These are phyloP conservation scores for Seriola quinqueradiata DNA, from an alignment of 2,113 vertebrate genomes.

Conservation along the genomic window DNA sequence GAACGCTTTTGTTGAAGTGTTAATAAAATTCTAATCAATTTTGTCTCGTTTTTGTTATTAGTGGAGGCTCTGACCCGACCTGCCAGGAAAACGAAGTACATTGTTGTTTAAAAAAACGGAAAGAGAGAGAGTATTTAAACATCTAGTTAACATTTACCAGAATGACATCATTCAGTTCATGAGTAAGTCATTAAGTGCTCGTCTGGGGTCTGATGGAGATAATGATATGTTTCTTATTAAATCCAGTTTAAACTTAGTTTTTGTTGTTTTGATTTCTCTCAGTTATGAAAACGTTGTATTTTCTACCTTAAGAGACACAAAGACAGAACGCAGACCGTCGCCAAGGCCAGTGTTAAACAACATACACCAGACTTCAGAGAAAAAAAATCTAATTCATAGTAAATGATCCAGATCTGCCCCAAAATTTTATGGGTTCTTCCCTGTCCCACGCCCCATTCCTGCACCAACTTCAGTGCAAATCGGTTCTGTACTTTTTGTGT, in stretches of 20 bases:
- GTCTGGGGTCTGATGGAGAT: no score
- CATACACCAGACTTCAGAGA: no score
- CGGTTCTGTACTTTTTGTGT: no score
- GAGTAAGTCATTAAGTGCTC: background rate
- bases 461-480: no score
- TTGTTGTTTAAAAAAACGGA: no score
- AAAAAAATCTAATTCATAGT: no score
- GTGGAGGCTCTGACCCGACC: background rate
- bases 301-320: no score
- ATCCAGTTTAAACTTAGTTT: background rate
- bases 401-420: no score
- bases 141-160: background rate
- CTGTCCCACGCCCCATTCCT: no score
- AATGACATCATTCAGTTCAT: background rate
- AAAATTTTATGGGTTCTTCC: no score
- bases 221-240: background rate
- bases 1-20: slow-evolving; percentile 61
- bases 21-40: slow-evolving; percentile 68
- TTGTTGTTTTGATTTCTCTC: background rate
- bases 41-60: slow-evolving; percentile 20
- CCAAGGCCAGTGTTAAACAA: no score
- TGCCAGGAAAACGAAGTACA: background rate
- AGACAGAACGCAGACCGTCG: no score
- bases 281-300: background rate
- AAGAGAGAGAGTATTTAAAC: background rate